Evolutionary conservation across 2,888 invertebrate species (phyloP).

Genomic region (Aleiodes testaceus): DNA sequence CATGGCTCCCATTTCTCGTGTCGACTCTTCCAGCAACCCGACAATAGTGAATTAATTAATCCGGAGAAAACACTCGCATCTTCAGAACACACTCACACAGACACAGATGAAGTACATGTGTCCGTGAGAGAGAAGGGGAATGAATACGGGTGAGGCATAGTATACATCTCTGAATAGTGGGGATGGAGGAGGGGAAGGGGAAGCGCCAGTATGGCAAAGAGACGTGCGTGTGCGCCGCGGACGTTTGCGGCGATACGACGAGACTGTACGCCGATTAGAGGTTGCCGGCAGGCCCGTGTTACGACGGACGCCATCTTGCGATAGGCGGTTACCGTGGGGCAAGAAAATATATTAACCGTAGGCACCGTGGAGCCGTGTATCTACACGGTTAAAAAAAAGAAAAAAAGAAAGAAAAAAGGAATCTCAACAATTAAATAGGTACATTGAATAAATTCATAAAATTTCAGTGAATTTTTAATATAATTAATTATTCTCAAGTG

Average conservation of each 20-base stretch:
- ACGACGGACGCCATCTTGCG: constrained; percentile 80
- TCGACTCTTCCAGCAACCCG: too few relatives aligned
- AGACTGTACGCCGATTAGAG: constrained; percentile 44
- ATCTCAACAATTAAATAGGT: constrained; percentile 4
- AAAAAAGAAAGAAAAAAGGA: constrained; percentile 16
- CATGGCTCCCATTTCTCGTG: too few relatives aligned
- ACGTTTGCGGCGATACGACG: constrained; percentile 26
- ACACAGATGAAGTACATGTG: background rate
- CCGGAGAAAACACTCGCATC: too few relatives aligned
- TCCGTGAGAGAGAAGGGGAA: constrained; percentile 24
- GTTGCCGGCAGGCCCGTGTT: constrained; percentile 51
- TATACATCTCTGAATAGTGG: background rate
- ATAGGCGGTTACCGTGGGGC: constrained; percentile 81
- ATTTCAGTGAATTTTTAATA: background rate
- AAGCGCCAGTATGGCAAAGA: constrained; percentile 35
- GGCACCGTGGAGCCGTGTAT: constrained; percentile 54
- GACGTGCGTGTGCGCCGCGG: constrained; percentile 34
- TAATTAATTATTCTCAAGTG: too few relatives aligned
- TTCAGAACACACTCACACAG: too few relatives aligned
- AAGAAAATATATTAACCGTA: constrained; percentile 37
- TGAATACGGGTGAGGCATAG: constrained; percentile 6
- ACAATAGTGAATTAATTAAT: too few relatives aligned
- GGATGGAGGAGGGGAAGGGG: constrained; percentile 32
- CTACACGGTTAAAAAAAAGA: constrained; percentile 37
- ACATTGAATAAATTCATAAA: background rate